These are phyloP conservation scores for Cnemophilus loriae DNA, from an alignment of 2,113 vertebrate species.

Conservation along the genomic window DNA sequence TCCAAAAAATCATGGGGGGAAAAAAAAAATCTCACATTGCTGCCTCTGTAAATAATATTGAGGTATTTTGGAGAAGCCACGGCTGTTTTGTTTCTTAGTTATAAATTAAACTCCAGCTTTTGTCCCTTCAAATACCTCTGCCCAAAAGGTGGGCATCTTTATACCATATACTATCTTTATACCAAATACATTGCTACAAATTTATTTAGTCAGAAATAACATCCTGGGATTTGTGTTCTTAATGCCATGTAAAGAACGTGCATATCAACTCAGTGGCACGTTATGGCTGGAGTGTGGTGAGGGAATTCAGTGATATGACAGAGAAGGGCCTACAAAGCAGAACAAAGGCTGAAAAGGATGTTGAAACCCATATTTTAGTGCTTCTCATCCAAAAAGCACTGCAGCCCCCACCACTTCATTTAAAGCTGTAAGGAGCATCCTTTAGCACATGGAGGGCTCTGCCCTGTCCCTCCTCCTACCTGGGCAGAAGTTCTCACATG, in stretches of 20 bases:
- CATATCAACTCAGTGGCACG: neutral
- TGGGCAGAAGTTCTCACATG: neutral
- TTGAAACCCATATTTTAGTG: neutral
- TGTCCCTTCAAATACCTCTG: neutral
- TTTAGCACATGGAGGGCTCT: neutral
- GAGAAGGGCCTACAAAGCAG: neutral
- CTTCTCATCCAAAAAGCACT: neutral
- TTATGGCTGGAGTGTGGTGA: neutral
- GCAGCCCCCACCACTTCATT: neutral
- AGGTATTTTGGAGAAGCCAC: neutral
- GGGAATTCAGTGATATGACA: neutral
- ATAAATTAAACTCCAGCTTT: neutral
- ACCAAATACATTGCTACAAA: neutral
- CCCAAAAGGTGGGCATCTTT: neutral
- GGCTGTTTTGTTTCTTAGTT: neutral
- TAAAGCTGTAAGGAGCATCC: neutral
- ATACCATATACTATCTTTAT: neutral
- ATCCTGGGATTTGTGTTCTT: neutral
- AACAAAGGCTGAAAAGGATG: neutral
- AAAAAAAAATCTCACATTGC: neutral
- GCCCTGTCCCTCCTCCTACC: accelerated
- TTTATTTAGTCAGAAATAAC: neutral
- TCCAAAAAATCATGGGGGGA: neutral
- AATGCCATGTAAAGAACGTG: neutral
- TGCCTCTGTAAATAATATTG: neutral